Base-by-base conservation (phyloP, 2,888 invertebrate genomes). In the Stenodema calcarata region DNA sequence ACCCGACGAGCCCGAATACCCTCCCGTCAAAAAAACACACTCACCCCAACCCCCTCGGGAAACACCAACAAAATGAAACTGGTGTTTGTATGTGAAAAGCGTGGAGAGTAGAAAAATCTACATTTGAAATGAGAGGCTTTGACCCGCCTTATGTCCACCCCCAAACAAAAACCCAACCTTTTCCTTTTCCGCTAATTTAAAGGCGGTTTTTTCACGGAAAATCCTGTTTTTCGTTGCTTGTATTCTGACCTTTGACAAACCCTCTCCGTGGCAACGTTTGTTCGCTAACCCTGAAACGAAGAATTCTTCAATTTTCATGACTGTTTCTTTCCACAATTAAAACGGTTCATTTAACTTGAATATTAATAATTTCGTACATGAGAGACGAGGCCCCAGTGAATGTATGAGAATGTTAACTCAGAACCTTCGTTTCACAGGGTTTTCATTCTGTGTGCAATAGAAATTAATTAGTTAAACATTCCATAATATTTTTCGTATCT, bases 51-150 rank as follows among this genome's bases (percentile, higher is more conserved):
- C 6, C 50, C 16, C n/a, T n/a, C n/a, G 14, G n/a, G 12, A 62
- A 6, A 27, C 18, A 27, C 62, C 23, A 23, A 62, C 62, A 23
- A 12, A 27, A 62, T 62, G 62, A 23, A 12, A 23, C 11, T 27
- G 35, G 50, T 62, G 23, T 62, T 27, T 62, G 62, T 62, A 18
- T 62, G 62, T 62, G 35, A 35, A 35, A 35, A 35, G 35, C 7
- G 73, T 12, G 73, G 73, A 16, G 12, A 35, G 9, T 18, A 23
- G 23, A 69, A 69, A 73, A 73, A 84, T 84, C 73, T 84, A 70
- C 84, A 84, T 84, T 84, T 84, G 44, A 84, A 84, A 84, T 73
- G 84, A 84, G 84, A 75, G 73, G 84, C 84, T 84, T 84, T 84
- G 84, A 84, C 84, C 73, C 75, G 47, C 44, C 84, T 84, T 47